Evolutionary conservation across 2,113 vertebrate species (phyloP).

Genomic region (Aviceda subcristata): DNA sequence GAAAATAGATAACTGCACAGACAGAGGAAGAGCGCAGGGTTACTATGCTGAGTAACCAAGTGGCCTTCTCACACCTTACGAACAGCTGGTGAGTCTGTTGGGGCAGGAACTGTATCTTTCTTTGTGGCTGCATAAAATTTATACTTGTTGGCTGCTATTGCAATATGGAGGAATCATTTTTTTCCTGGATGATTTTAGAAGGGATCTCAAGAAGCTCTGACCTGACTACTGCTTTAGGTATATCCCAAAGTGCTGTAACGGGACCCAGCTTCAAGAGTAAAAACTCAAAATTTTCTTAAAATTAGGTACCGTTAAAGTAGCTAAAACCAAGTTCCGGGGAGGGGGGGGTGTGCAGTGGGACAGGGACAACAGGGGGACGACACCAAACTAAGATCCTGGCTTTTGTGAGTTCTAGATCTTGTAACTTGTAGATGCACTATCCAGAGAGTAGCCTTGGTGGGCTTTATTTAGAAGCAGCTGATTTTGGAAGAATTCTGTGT

Average conservation of each 20-base stretch:
- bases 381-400: neutral
- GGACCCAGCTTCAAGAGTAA: neutral
- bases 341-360: too few relatives aligned
- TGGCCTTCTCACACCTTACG: neutral
- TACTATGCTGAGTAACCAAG: neutral
- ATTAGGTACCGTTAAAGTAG: neutral
- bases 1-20: neutral
- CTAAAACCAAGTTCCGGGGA: neutral
- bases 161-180: neutral
- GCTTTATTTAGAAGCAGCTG: neutral
- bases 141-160: neutral
- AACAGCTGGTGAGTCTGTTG: neutral
- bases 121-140: neutral
- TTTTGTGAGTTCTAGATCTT: neutral
- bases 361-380: too few relatives aligned
- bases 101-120: neutral
- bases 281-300: neutral
- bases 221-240: neutral
- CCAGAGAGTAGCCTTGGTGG: neutral
- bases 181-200: neutral
- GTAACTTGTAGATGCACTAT: neutral
- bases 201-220: neutral
- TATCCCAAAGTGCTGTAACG: neutral
- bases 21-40: neutral
- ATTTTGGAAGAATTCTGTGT: neutral